A percentile compares a stretch with the other conserved stretches of the same genome.
Evolutionary conservation across 2,888 invertebrate genomes (phyloP).

Genomic region (Apamea anceps): DNA sequence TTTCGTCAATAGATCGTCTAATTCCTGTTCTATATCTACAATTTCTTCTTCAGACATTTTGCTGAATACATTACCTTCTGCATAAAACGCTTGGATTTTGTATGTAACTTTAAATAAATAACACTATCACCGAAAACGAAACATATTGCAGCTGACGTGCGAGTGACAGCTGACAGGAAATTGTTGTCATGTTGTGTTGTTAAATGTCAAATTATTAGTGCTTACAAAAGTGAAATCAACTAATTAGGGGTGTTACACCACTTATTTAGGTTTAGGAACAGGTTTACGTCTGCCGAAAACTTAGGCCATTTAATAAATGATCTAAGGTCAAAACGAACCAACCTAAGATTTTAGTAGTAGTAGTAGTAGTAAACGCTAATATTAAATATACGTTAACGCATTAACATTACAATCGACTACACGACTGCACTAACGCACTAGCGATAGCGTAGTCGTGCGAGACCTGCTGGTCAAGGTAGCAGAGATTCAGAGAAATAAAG

Average conservation of each 20-base stretch:
- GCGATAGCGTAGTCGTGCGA: background rate
- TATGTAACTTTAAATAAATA: slow-evolving; percentile 44
- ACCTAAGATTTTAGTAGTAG: no score
- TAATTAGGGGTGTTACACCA: background rate
- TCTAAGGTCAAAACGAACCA: background rate
- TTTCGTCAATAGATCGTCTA: slow-evolving; percentile 86
- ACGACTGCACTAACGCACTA: no score
- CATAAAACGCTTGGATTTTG: slow-evolving; percentile 46
- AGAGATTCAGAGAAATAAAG: background rate
- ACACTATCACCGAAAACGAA: slow-evolving; percentile 58
- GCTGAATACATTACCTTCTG: slow-evolving; percentile 70
- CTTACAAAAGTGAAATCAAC: slow-evolving; percentile 16
- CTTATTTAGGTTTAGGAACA: background rate
- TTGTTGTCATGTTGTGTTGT: slow-evolving; percentile 73
- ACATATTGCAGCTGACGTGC: slow-evolving; percentile 63
- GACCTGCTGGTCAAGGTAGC: background rate
- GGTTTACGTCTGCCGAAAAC: background rate
- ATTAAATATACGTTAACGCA: background rate
- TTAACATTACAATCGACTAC: background rate
- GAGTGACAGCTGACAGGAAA: slow-evolving; percentile 60
- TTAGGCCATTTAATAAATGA: background rate
- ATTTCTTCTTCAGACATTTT: slow-evolving; percentile 83
- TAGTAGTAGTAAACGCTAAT: background rate
- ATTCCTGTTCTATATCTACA: slow-evolving; percentile 87
- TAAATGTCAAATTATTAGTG: slow-evolving; percentile 34